These are phyloP conservation scores for Natator depressus DNA, from an alignment of 2,113 vertebrate genomes.

Conservation along the genomic window DNA sequence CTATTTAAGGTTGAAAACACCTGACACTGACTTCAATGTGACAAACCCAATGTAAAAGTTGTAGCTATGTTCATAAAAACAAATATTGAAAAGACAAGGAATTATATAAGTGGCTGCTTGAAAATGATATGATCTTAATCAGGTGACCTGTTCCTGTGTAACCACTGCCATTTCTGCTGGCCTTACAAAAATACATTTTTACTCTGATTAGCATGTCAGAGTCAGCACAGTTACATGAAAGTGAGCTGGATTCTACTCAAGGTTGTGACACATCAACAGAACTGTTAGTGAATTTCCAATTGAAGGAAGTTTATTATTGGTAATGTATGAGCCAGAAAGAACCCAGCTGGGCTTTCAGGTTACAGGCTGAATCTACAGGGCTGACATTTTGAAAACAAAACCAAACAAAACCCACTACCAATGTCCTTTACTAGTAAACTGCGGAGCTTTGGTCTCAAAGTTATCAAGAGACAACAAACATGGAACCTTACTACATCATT, in stretches of 20 bases:
- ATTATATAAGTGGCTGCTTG: background rate
- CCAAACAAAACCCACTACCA: background rate
- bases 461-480: background rate
- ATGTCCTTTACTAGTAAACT: background rate
- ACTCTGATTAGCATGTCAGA: background rate
- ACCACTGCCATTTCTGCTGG: background rate
- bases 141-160: background rate
- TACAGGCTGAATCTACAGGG: background rate
- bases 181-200: background rate
- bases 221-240: background rate
- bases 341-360: background rate
- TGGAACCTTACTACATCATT: background rate
- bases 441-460: background rate
- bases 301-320: background rate
- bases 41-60: rapidly evolving
- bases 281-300: background rate
- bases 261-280: background rate
- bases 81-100: background rate
- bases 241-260: rapidly evolving
- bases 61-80: background rate
- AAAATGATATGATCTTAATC: background rate
- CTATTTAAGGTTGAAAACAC: background rate
- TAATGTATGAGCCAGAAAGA: background rate
- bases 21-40: background rate
- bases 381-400: background rate